Base-by-base conservation (phyloP, 1,140 invertebrate species). In the Idris sp. region DNA sequence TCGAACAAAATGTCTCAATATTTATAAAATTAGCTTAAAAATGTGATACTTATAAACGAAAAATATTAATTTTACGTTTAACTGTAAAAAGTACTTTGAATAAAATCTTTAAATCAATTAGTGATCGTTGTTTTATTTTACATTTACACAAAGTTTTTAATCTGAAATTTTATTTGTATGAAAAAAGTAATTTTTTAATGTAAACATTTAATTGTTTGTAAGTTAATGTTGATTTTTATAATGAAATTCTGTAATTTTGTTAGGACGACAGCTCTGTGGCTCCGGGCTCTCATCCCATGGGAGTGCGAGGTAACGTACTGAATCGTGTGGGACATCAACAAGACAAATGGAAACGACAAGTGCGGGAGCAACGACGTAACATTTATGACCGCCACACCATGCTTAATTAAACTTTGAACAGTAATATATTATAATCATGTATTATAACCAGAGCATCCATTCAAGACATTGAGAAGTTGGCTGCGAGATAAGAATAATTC, bases 381-480 rank as follows among this genome's bases (percentile, higher is more conserved):
- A 99, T 99, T 82, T 99, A 99, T 83, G 96, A 98, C 85, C 90
- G 95, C 58, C 97, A 99, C 87, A 98, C 96, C 5, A 98, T 99
- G 96, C 90, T 99, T 14, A 99, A 99, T 89, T 99, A 91, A 89
- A 22, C 6, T 22, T n/a, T n/a, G n/a, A n/a, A n/a, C n/a, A n/a
- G n/a, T n/a, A n/a, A n/a, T n/a, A n/a, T n/a, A n/a, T n/a, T n/a
- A n/a, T n/a, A n/a, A n/a, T n/a, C n/a, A n/a, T n/a, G n/a, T n/a
- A n/a, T n/a, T n/a, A n/a, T n/a, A n/a, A n/a, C n/a, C n/a, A n/a
- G n/a, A n/a, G n/a, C n/a, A n/a, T n/a, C n/a, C n/a, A n/a, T n/a
- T n/a, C n/a, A n/a, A n/a, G n/a, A n/a, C n/a, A n/a, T n/a, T n/a
- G n/a, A n/a, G n/a, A n/a, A n/a, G n/a, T n/a, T n/a, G n/a, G n/a